These are phyloP conservation scores for Acipenser oxyrinchus DNA, from an alignment of 2,797 vertebrate genomes.

Conservation along the genomic window DNA sequence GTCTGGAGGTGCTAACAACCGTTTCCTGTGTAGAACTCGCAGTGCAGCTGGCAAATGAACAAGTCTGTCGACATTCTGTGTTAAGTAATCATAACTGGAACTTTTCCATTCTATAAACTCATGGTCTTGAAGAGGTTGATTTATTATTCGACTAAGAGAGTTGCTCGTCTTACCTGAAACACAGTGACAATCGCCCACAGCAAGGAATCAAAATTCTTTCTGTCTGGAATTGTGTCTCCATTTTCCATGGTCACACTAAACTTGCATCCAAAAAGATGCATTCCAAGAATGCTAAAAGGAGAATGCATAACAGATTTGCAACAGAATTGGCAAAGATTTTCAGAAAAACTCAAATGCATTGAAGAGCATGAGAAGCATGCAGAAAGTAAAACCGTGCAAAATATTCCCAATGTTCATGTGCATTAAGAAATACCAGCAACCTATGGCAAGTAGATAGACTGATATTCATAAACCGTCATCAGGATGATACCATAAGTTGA, in stretches of 20 bases:
- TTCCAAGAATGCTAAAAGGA: constrained; percentile 80
- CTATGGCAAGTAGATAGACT: too few relatives aligned
- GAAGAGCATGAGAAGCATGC: constrained; percentile 66
- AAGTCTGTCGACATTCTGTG: too few relatives aligned
- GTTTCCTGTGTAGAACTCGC: not conserved
- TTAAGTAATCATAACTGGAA: too few relatives aligned
- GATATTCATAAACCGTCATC: too few relatives aligned
- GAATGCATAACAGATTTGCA: too few relatives aligned
- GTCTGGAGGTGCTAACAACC: constrained; percentile 10
- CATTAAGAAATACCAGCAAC: not conserved
- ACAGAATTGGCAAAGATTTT: too few relatives aligned
- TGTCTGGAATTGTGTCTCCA: constrained; percentile 82
- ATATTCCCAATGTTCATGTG: constrained; percentile 71
- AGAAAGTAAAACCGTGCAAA: constrained; percentile 58
- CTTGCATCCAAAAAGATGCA: constrained; percentile 96
- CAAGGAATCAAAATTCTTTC: constrained; percentile 88
- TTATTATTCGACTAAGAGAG: not conserved
- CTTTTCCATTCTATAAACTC: too few relatives aligned
- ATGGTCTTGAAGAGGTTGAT: too few relatives aligned
- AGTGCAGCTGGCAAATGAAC: not conserved
- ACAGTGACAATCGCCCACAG: constrained; percentile 93
- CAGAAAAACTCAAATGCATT: constrained; percentile 15
- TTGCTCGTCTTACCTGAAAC: constrained; percentile 71
- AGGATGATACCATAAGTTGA: too few relatives aligned
- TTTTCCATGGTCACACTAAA: constrained; percentile 81